phyloP scores from a whole-genome alignment of 2,888 invertebrate species.

The Daptonema setosum region DNA sequence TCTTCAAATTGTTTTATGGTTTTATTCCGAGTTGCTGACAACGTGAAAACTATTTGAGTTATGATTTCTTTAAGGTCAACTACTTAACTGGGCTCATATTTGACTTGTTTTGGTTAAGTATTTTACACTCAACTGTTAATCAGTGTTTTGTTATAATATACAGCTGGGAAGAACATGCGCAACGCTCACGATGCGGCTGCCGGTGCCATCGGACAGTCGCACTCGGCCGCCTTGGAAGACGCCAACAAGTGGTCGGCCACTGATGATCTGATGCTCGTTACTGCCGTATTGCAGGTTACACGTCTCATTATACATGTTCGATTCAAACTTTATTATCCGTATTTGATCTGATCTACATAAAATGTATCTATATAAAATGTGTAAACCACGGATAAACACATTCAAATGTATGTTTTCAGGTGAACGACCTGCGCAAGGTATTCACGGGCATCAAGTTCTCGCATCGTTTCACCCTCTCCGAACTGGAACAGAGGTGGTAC shows the following conservation, averaged over 20 bases:
- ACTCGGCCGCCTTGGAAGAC: constrained; percentile 21
- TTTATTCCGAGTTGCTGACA: no score
- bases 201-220: background rate
- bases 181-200: background rate
- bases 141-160: background rate
- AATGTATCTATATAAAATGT: no score
- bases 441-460: constrained; percentile 83
- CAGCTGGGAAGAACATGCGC: background rate
- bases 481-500: constrained; percentile 87
- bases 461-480: constrained; percentile 71
- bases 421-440: constrained; percentile 42
- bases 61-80: no score
- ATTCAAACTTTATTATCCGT: background rate
- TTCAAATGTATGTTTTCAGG: no score
- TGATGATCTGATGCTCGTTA: constrained; percentile 77
- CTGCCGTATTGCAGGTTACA: constrained; percentile 78
- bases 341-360: no score
- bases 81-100: background rate
- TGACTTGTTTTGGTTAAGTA: background rate
- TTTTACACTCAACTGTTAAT: no score
- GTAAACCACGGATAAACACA: no score
- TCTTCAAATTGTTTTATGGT: no score
- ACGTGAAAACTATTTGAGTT: no score
- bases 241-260: constrained; percentile 82
- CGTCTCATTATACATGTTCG: constrained; percentile 2